Base-by-base conservation (phyloP, 2,113 vertebrate genomes). In the Corythoichthys intestinalis region DNA sequence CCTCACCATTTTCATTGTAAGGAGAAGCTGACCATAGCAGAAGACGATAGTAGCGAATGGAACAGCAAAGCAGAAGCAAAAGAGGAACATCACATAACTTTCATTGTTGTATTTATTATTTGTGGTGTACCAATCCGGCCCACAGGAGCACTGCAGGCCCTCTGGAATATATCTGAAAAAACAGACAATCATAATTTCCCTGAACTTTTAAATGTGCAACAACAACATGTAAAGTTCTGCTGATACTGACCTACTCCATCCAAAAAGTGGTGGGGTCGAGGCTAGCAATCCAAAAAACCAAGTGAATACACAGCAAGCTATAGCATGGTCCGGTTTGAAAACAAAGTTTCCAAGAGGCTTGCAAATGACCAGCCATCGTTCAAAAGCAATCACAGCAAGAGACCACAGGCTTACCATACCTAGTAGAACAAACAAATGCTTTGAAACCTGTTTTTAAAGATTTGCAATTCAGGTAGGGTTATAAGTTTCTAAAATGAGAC, bases 41-140 rank as follows among this genome's bases (percentile, higher is more conserved):
- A 92, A 92, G 44, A 90, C 0, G 0, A 93, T 92, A 20, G 81
- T 47, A 35, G 15, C 0, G 0, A 93, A 78, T 8, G 91, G 92
- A 54, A 91, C 71, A 1, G 86, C 80, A 62, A 93, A 93, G 87
- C 91, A 92, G 85, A 91, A 93, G 67, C 75, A 39, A 79, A 93
- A 93, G 13, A 93, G 87, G 79, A 92, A 93, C 13, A 91, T 66
- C 50, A 92, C 90, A 5, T 91, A 93, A 63, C 88, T 87, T 50
- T 93, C 92, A 1, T 92, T 93, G 85, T 93, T 91, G 87, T 86
- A 92, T 71, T 91, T 91, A 84, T 91, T 92, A 72, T 86, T 84
- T 9, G 85, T 85, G 2, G 91, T 93, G 80, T 91, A 92, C 89
- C 91, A 93, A 80, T 91, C 91, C 28, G 91, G 91, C 17, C 90